Evolutionary conservation across 2,797 vertebrate genomes (phyloP).

Genomic region (Cyprinodon diabolis): DNA sequence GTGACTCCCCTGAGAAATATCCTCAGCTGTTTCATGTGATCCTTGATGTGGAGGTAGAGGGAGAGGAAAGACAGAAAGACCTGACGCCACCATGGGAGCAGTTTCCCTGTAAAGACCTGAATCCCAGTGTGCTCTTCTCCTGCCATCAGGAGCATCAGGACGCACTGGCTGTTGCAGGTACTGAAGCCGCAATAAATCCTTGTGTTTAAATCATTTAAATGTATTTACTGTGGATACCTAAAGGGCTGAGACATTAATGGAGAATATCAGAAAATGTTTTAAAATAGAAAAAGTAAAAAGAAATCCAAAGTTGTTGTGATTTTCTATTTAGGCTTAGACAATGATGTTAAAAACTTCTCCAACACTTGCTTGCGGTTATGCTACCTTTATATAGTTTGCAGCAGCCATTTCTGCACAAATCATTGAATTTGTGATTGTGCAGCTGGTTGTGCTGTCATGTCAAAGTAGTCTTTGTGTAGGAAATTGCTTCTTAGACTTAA

Average conservation of each 20-base stretch:
- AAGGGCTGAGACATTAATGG: background rate
- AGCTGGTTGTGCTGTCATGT: no score
- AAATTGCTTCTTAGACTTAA: no score
- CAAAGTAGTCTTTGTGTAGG: no score
- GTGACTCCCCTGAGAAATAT: slow-evolving; percentile 97
- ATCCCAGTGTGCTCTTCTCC: slow-evolving; percentile 92
- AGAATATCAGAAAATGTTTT: background rate
- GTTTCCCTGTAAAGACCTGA: slow-evolving; percentile 94
- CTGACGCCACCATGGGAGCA: slow-evolving; percentile 98
- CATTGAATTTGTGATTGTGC: no score
- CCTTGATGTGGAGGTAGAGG: slow-evolving; percentile 92
- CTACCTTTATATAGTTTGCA: background rate
- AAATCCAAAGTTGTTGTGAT: background rate
- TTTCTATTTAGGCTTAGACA: background rate
- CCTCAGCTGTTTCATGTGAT: slow-evolving; percentile 96
- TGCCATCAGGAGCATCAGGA: slow-evolving; percentile 96
- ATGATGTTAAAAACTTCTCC: background rate
- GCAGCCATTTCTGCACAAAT: no score
- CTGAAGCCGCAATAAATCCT: slow-evolving; percentile 17
- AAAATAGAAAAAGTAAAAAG: background rate
- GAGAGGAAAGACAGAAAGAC: slow-evolving; percentile 90
- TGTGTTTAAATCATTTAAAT: background rate
- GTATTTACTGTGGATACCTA: background rate
- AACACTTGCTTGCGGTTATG: background rate
- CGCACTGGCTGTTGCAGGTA: slow-evolving; percentile 90